Conservation (phyloP, 1,140 invertebrate species). For the Drosophila repleta region DNA sequence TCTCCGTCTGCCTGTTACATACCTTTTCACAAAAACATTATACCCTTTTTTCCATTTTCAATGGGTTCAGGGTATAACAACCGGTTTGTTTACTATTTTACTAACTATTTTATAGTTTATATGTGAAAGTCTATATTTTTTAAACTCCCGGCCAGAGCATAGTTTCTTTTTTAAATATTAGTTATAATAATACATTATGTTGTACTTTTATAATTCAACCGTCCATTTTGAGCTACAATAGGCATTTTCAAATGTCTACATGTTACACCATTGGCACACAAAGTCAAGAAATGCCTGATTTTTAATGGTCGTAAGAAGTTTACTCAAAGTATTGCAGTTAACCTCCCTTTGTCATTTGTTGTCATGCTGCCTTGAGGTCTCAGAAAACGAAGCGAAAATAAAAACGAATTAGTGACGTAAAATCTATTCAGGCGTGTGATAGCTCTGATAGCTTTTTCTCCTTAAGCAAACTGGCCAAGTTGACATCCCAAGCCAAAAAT, state of each 20-base stretch:
- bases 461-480: slow-evolving; percentile 10
- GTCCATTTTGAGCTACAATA: too few species aligned
- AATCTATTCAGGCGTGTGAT: slow-evolving; percentile 7
- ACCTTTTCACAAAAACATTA: too few species aligned
- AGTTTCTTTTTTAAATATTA: too few species aligned
- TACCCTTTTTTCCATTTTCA: too few species aligned
- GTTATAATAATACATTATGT: too few species aligned
- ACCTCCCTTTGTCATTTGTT: slow-evolving; percentile 50
- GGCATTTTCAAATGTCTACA: background rate
- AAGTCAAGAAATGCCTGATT: background rate
- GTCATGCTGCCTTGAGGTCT: slow-evolving; percentile 5
- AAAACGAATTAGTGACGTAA: slow-evolving; percentile 3
- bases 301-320: slow-evolving; percentile 38
- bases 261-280: slow-evolving; percentile 8
- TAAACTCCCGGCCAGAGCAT: too few species aligned
- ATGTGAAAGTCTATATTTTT: too few species aligned
- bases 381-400: slow-evolving; percentile 23
- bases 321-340: slow-evolving; percentile 46
- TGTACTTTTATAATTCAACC: too few species aligned
- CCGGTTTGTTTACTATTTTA: too few species aligned
- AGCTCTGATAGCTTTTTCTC: background rate
- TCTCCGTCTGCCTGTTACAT: too few species aligned
- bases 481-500: background rate
- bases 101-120: too few species aligned
- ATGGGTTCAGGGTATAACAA: too few species aligned